A percentile compares a stretch with the other conserved stretches of the same genome.
Conservation (phyloP, 1,140 invertebrate species). For the Phocides pigmalion region DNA sequence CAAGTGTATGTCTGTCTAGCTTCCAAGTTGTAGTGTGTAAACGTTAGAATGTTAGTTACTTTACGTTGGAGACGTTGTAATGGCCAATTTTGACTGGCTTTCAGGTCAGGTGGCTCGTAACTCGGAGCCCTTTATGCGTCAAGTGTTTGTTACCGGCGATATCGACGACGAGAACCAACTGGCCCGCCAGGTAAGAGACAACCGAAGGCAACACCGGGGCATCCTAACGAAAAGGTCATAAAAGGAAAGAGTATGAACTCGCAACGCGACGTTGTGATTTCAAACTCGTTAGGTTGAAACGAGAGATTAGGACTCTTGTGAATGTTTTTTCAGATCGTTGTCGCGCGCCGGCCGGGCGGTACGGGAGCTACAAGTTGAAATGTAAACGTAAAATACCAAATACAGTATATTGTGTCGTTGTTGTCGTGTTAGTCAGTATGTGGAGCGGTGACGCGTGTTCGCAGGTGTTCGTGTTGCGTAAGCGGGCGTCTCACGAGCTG, state of each 20-base stretch:
- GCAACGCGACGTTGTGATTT: slow-evolving; percentile 70
- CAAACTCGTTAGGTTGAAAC: slow-evolving; percentile 60
- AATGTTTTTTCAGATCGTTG: slow-evolving; percentile 77
- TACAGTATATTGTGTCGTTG: slow-evolving; percentile 54
- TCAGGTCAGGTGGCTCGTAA: slow-evolving; percentile 92
- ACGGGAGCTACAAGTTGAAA: slow-evolving; percentile 41
- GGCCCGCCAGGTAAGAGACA: slow-evolving; percentile 85
- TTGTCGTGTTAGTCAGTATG: slow-evolving; percentile 33
- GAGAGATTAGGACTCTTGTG: slow-evolving; percentile 65
- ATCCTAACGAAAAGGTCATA: background rate
- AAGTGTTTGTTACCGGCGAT: slow-evolving; percentile 94
- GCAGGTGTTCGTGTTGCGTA: slow-evolving; percentile 96
- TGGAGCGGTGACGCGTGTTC: slow-evolving; percentile 42
- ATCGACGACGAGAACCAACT: slow-evolving; percentile 86
- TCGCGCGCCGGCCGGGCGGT: slow-evolving; percentile 51
- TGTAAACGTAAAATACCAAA: slow-evolving; percentile 66
- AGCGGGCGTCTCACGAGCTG: slow-evolving; percentile 95
- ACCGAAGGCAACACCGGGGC: no score
- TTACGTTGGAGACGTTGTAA: slow-evolving; percentile 43
- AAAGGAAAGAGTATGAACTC: slow-evolving; percentile 69
- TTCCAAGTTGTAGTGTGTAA: background rate
- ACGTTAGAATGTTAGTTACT: slow-evolving; percentile 1
- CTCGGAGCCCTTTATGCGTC: slow-evolving; percentile 97
- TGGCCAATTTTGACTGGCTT: slow-evolving; percentile 73
- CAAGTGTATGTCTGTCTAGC: background rate